These are phyloP conservation scores for Drosophila funebris DNA, from an alignment of 1,140 invertebrate genomes.

Conservation along the genomic window DNA sequence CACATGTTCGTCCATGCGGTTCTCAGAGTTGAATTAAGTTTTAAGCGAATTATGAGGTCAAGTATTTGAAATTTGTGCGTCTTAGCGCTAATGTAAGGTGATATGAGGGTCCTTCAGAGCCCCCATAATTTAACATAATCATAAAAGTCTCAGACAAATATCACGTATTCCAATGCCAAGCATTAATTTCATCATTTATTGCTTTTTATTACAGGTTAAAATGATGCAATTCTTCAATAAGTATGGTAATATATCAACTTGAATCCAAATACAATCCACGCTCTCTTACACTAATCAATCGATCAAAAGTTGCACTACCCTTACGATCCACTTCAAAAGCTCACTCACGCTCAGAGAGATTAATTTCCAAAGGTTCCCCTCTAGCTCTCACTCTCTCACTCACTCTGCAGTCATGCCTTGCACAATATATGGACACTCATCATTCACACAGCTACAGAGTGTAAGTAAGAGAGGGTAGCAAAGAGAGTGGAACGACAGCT, in stretches of 20 bases:
- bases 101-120: conserved; percentile 49
- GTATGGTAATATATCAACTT: not conserved
- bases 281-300: not conserved
- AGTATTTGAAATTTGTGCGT: conserved; percentile 28
- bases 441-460: not conserved
- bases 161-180: conserved; percentile 15
- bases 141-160: conserved; percentile 42
- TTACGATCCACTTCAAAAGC: conserved; percentile 5
- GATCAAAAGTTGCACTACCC: conserved; percentile 17
- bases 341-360: conserved; percentile 6
- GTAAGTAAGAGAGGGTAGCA: not conserved
- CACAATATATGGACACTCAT: conserved; percentile 3
- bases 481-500: conserved; percentile 54
- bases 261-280: not conserved
- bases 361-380: not conserved
- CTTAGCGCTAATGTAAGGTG: conserved; percentile 68
- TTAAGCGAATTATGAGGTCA: conserved; percentile 70
- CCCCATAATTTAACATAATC: conserved; percentile 27
- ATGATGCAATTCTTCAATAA: not conserved
- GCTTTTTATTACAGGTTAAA: conserved; percentile 35
- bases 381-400: not conserved
- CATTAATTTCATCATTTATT: conserved; percentile 11
- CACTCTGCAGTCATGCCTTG: not conserved
- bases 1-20: conserved; percentile 9
- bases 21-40: conserved; percentile 19